Conservation (phyloP, 2,888 invertebrate species). For the Branchellion lobata region DNA sequence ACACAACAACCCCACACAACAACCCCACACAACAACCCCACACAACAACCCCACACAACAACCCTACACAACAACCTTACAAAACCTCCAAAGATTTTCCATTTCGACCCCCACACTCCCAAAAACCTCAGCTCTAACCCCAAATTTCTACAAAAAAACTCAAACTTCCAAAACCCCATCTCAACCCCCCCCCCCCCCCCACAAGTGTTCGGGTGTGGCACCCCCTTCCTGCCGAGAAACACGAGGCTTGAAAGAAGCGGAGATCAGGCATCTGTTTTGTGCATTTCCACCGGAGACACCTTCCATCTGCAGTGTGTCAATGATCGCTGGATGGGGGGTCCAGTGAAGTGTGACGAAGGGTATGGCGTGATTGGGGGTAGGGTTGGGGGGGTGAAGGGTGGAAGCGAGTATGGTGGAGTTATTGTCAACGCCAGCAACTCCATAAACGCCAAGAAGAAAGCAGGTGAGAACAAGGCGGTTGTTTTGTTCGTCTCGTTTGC, state of each 20-base stretch:
- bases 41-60: too few species aligned
- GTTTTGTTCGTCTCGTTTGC: too few species aligned
- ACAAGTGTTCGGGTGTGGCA: not conserved
- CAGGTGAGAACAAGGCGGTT: too few species aligned
- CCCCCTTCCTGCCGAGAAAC: not conserved
- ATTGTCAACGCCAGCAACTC: too few species aligned
- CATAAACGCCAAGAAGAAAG: too few species aligned
- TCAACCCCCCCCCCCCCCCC: not conserved
- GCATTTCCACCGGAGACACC: not conserved
- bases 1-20: too few species aligned
- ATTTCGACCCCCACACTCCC: not conserved
- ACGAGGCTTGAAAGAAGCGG: not conserved
- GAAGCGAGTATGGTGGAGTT: not conserved
- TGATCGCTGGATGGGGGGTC: not conserved
- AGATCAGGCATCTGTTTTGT: not conserved
- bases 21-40: too few species aligned
- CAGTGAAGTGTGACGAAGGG: not conserved
- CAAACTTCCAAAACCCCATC: not conserved
- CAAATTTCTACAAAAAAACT: not conserved
- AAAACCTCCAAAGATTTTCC: not conserved
- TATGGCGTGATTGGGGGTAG: not conserved
- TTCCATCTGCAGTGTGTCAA: not conserved
- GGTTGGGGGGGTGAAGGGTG: not conserved
- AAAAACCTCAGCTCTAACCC: not conserved
- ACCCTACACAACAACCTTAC: not conserved